Evolutionary conservation across 2,113 vertebrate species (phyloP), one percentile per base, ranked within the genome.

Genomic region (Gallinago undulata): DNA sequence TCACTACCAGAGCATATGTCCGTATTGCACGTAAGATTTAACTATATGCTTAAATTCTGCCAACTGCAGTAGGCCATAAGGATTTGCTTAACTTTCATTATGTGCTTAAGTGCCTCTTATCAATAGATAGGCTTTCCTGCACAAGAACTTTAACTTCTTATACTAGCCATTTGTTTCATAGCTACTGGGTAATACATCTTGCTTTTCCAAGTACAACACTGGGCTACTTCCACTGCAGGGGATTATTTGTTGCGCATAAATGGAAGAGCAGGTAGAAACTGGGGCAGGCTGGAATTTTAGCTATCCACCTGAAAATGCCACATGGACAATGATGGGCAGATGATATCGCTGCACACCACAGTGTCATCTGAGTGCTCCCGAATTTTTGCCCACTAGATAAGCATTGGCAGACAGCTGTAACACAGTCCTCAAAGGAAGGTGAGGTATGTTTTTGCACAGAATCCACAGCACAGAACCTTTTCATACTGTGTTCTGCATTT

Each of bases 1-100:
- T 17, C 90, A 33, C 56, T 56, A 63, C 28, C 22, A 66, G 50
- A 86, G 50, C n/a, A 64, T 21, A 69, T 7, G 67, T 12, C 63
- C 63, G 37, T 70, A 45, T 10, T 55, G 83, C 45, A 69, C 3
- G 1, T 18, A 85, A 57, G 66, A 16, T 63, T 66, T 81, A 77
- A 82, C 35, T 69, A 59, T 2, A 57, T 2, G 41, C 30, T 92
- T 90, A 88, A 90, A 93, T 87, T 89, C 74, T 68, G 16, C 43
- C 2, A 5, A 75, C 64, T 95, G 78, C 30, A 51, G 55, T 22
- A 47, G 41, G 41, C 78, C 47, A 21, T 57, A 60, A 80, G 14
- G 43, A 92, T 81, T 80, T 75, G 56, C 79, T 89, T 92, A 77
- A 80, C 56, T 90, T 93, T 78, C 83, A 60, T 39, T 63, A 68